A percentile compares a stretch with the other conserved stretches of the same genome.
These are phyloP conservation scores for Drosophila rhopaloa DNA, from an alignment of 1,140 invertebrate species.

Conservation along the genomic window DNA sequence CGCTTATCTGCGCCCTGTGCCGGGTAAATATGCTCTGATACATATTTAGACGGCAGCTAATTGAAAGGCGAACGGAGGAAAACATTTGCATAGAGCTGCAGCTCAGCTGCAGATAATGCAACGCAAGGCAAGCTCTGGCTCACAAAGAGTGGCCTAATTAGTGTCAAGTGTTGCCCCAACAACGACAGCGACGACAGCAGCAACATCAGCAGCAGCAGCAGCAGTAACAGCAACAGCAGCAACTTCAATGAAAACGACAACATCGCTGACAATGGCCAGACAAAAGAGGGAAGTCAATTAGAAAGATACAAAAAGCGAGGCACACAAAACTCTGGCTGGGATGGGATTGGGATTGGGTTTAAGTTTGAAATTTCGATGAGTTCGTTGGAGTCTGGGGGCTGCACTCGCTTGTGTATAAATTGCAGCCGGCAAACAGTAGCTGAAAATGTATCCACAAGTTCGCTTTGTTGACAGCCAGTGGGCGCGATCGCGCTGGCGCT, in stretches of 20 bases:
- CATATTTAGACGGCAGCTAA: slow-evolving; percentile 68
- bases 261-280: slow-evolving; percentile 66
- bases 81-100: slow-evolving; percentile 64
- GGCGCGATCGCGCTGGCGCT: slow-evolving; percentile 39
- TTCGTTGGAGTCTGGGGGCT: slow-evolving; percentile 3
- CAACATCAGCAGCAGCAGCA: slow-evolving; percentile 17
- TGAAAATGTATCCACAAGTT: slow-evolving; percentile 79
- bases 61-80: slow-evolving; percentile 65
- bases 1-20: slow-evolving; percentile 16
- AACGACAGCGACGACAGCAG: slow-evolving; percentile 39
- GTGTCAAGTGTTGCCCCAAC: slow-evolving; percentile 79
- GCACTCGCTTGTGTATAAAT: slow-evolving; percentile 39
- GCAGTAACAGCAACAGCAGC: slow-evolving; percentile 34
- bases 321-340: slow-evolving; percentile 37
- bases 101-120: slow-evolving; percentile 63
- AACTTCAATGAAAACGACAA: slow-evolving; percentile 75
- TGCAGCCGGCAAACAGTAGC: slow-evolving; percentile 73
- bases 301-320: slow-evolving; percentile 73
- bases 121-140: slow-evolving; percentile 56
- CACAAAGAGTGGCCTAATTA: slow-evolving; percentile 82
- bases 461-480: slow-evolving; percentile 62
- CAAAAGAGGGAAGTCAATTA: slow-evolving; percentile 81
- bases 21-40: slow-evolving; percentile 64
- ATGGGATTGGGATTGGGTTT: slow-evolving; percentile 18
- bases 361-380: slow-evolving; percentile 35